These are phyloP conservation scores for Esox niger DNA, from an alignment of 2,113 vertebrate genomes.

Conservation along the genomic window DNA sequence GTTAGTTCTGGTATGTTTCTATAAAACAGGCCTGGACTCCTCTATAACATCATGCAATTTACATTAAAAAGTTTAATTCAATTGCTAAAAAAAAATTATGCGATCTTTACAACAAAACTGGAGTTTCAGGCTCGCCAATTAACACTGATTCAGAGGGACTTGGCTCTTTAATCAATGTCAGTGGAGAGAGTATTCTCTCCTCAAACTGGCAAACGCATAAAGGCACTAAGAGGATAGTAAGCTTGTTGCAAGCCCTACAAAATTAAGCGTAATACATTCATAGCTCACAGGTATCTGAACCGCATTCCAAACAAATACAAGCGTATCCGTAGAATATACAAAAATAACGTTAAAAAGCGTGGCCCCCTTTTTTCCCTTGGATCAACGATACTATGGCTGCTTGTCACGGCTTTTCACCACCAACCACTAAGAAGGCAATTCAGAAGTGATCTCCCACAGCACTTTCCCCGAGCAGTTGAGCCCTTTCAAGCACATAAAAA, in stretches of 20 bases:
- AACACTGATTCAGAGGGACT: slow-evolving; percentile 51
- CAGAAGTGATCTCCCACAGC: slow-evolving; percentile 53
- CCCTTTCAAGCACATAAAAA: slow-evolving; percentile 62
- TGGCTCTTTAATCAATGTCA: slow-evolving; percentile 42
- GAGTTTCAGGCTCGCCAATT: slow-evolving; percentile 58
- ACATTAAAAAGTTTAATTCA: too few relatives aligned
- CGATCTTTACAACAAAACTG: slow-evolving; percentile 71
- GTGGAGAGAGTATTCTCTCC: slow-evolving; percentile 50
- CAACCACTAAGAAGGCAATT: slow-evolving; percentile 60
- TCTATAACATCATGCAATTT: too few relatives aligned
- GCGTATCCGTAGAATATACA: slow-evolving; percentile 67
- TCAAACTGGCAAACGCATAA: slow-evolving; percentile 61
- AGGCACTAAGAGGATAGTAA: slow-evolving; percentile 72
- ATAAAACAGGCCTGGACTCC: too few relatives aligned
- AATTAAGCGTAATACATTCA: slow-evolving; percentile 74
- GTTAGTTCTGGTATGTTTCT: too few relatives aligned
- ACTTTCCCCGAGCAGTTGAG: slow-evolving; percentile 57
- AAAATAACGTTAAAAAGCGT: slow-evolving; percentile 65
- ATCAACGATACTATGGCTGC: slow-evolving; percentile 73
- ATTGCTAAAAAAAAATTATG: too few relatives aligned
- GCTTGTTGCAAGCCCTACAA: slow-evolving; percentile 69
- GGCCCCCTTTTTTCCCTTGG: slow-evolving; percentile 53
- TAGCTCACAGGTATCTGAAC: slow-evolving; percentile 56
- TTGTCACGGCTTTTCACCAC: slow-evolving; percentile 49
- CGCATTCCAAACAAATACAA: slow-evolving; percentile 68